Evolutionary conservation across 1,140 invertebrate genomes (phyloP), one percentile per base, ranked within the genome.

Genomic region (Scaptomyza graminum): DNA sequence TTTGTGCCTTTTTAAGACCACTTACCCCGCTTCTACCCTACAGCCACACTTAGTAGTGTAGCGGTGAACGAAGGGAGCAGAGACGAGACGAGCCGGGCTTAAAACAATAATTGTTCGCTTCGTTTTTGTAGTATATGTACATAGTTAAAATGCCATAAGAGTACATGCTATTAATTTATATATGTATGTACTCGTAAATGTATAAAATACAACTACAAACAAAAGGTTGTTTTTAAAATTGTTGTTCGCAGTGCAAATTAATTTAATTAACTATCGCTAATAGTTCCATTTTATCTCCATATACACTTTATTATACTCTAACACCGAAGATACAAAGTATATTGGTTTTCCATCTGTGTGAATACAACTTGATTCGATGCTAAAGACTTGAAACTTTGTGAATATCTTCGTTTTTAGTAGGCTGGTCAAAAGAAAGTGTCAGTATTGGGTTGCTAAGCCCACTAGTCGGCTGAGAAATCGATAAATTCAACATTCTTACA

Each of bases 241-340:
- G 56, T 55, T 68, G 70, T 31, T 72, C 46, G 70, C 70, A 56
- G 61, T 46, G 54, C 46, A 57, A 75, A 83, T 87, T 87, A 74
- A 88, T 87, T 88, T 74, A 79, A 87, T 87, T 88, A 87, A 83
- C 79, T 88, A 87, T 60, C 75, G 64, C 67, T 88, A 88, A 87
- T 85, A 82, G 37, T 65, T 43, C 50, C 51, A 7, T 39, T 46
- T 31, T 46, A 31, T 43, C 37, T 25, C 13, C 44, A 64, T 67
- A 25, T 64, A 39, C 28, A 61, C 46, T 55, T 22, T 22, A 22
- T 22, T 22, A 22, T 22, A 22, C 18, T 22, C 18, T 22, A 22
- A 22, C 18, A 22, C 18, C 18, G 18, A 22, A 22, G 18, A 3
- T 2, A 22, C 2, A 22, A 3, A 22, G 18, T 22, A 1, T 22